Base-by-base conservation (phyloP, 1,140 invertebrate species). In the Drosophila paulistorum region DNA sequence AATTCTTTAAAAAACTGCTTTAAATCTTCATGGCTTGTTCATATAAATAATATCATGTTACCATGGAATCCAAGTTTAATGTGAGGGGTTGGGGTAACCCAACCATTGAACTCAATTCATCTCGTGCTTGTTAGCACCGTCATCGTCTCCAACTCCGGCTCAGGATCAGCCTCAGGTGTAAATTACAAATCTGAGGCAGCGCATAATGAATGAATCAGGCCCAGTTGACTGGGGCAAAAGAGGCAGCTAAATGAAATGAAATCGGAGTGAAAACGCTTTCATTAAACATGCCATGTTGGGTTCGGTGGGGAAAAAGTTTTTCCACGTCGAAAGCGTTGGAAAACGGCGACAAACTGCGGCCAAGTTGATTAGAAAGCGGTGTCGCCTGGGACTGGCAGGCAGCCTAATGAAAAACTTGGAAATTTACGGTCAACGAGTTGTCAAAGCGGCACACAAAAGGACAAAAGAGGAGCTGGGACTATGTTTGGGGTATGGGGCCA, bases 351-450 rank as follows among this genome's bases (percentile, higher is more conserved):
- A 87, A 87, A 89, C 84, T 87, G 83, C 70, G 79, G 83, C 84
- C 83, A 87, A 87, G 83, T 87, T 87, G 83, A 87, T 87, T 87
- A 87, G 83, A 87, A 89, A 89, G 70, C 74, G 74, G 69, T 67
- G 68, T 69, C 81, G 66, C 66, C 71, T 54, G 71, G 78, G 65
- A 79, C 68, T 72, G 64, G 71, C 60, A 61, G 68, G 68, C 69
- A 65, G 75, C 83, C 82, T 87, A 87, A 87, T 87, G 83, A 87
- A 82, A 87, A 87, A 87, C 83, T 87, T 87, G 84, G 81, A 87
- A 87, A 87, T 87, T 89, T 89, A 87, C 83, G 83, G 83, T 87
- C 83, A 87, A 87, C 83, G 83, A 89, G 83, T 83, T 87, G 83
- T 87, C 83, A 87, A 83, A 87, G 84, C 78, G 81, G 65, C 83